These are phyloP conservation scores for Typhlichthys subterraneus DNA, from an alignment of 2,797 vertebrate species.

Conservation along the genomic window DNA sequence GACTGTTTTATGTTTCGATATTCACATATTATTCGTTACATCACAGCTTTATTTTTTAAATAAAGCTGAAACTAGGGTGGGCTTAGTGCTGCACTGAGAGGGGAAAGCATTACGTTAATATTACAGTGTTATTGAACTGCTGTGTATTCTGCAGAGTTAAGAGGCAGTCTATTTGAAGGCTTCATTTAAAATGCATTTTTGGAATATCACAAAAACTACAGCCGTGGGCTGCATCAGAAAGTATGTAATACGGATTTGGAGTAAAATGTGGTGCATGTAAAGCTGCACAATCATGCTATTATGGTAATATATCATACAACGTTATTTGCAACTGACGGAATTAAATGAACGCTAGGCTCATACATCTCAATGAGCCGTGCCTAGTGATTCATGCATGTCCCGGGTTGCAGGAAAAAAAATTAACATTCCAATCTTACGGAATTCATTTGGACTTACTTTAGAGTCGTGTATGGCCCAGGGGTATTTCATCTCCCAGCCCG, in stretches of 20 bases:
- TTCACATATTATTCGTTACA: no score
- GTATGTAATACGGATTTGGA: slow-evolving; percentile 2
- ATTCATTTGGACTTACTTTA: slow-evolving; percentile 30
- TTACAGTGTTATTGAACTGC: no score
- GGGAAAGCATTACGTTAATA: no score
- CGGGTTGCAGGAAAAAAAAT: neutral
- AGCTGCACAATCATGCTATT: slow-evolving; percentile 13
- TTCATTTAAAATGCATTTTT: no score
- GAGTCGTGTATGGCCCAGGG: slow-evolving; percentile 25
- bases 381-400: slow-evolving; percentile 20
- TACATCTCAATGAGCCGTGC: slow-evolving; percentile 8
- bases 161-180: no score
- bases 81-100: no score
- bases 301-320: slow-evolving; percentile 13
- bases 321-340: slow-evolving; percentile 8
- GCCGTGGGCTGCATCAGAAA: slow-evolving; percentile 12
- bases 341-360: slow-evolving; percentile 21
- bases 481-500: slow-evolving; percentile 13
- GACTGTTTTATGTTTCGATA: no score
- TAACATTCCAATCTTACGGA: slow-evolving; percentile 19
- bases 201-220: neutral
- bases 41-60: no score
- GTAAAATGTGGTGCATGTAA: slow-evolving; percentile 35
- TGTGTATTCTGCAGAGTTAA: no score
- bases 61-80: no score